A percentile compares a stretch with the other conserved stretches of the same genome.
Conservation (phyloP, 2,797 vertebrate genomes). For the Sarcoramphus papa region DNA sequence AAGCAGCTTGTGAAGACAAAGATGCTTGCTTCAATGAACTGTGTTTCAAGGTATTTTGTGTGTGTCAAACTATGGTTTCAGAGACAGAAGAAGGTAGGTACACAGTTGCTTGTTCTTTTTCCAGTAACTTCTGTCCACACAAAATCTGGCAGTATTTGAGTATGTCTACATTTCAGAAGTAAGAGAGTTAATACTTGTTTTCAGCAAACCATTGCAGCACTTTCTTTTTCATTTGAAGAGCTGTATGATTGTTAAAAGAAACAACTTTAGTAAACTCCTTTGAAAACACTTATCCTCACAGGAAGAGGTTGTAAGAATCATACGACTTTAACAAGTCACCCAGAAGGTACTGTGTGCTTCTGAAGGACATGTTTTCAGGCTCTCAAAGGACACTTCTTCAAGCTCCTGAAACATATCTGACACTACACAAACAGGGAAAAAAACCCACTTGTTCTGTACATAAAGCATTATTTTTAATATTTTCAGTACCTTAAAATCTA, state of each 20-base stretch:
- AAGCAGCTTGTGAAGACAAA: not conserved
- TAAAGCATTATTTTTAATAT: not conserved
- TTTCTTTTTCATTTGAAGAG: not conserved
- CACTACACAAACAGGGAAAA: not conserved
- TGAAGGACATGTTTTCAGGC: not conserved
- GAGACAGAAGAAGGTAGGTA: not conserved
- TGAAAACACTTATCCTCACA: not conserved
- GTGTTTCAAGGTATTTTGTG: not conserved
- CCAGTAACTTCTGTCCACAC: not conserved
- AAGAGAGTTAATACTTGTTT: not conserved
- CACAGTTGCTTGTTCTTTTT: not conserved
- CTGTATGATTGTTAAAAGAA: not conserved
- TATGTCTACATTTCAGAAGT: not conserved
- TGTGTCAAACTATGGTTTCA: not conserved
- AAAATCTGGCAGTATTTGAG: not conserved
- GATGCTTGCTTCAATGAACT: not conserved
- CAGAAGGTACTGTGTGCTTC: not conserved
- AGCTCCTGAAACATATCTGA: not conserved
- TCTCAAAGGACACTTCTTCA: not conserved
- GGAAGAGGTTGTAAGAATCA: not conserved
- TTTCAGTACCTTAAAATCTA: not conserved
- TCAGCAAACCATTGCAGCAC: not conserved
- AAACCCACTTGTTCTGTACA: fast-evolving
- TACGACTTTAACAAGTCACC: not conserved
- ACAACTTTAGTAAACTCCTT: not conserved